Conservation (phyloP, 2,113 vertebrate genomes). For the Penelope pileata region DNA sequence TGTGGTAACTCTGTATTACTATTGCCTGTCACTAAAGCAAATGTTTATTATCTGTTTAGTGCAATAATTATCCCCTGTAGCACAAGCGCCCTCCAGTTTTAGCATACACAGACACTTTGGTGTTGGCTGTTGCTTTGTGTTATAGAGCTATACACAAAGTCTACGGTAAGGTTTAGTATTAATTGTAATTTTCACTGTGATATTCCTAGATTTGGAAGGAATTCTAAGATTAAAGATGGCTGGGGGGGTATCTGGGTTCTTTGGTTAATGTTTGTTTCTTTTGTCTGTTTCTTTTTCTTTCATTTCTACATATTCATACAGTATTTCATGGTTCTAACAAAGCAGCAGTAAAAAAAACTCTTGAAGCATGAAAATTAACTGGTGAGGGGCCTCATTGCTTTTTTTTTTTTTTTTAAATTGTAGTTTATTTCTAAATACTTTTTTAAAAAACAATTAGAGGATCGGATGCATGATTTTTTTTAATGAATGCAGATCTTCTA, state of each 20-base stretch:
- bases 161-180: constrained; percentile 79
- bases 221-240: constrained; percentile 76
- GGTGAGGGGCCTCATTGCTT: constrained; percentile 89
- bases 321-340: constrained; percentile 90
- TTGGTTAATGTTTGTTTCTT: constrained; percentile 90
- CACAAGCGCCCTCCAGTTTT: constrained; percentile 61
- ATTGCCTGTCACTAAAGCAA: constrained; percentile 67
- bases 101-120: constrained; percentile 70
- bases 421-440: constrained; percentile 81
- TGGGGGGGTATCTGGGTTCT: constrained; percentile 80
- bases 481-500: constrained; percentile 85
- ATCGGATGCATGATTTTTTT: constrained; percentile 85
- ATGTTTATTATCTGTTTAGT: constrained; percentile 66
- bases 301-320: constrained; percentile 89
- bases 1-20: constrained; percentile 74
- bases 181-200: constrained; percentile 71
- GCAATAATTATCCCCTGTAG: constrained; percentile 56
- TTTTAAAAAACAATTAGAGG: constrained; percentile 71
- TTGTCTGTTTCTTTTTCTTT: constrained; percentile 89
- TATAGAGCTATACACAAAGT: constrained; percentile 77
- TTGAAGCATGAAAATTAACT: constrained; percentile 89
- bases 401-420: constrained; percentile 80
- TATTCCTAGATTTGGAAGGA: constrained; percentile 77
- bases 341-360: constrained; percentile 87
- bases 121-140: constrained; percentile 80